A percentile compares a stretch with the other conserved stretches of the same genome.
These are phyloP conservation scores for Dyspetes luteomarginatus DNA, from an alignment of 2,888 invertebrate species.

Conservation along the genomic window DNA sequence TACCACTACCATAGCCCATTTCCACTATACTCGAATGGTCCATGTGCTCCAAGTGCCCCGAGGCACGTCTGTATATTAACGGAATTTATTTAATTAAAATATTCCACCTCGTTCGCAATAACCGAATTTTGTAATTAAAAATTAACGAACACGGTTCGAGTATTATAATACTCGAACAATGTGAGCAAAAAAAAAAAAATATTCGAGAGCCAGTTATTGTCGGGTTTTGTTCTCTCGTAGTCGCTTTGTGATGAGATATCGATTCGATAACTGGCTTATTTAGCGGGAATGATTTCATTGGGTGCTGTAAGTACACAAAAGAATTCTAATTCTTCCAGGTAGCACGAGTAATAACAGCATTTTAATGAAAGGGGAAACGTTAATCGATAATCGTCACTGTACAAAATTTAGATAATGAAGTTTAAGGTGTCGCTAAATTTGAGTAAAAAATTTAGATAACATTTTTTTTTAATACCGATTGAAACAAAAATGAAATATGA, in stretches of 20 bases:
- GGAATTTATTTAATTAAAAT: constrained; percentile 49
- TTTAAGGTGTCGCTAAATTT: no score
- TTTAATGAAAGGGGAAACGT: no score
- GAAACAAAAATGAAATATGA: not conserved
- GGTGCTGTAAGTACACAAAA: not conserved
- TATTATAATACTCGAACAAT: not conserved
- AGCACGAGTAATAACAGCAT: no score
- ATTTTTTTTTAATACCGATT: no score
- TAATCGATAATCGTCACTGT: no score
- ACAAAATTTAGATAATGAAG: no score
- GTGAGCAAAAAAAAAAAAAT: not conserved
- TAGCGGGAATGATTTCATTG: not conserved
- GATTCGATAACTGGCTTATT: not conserved
- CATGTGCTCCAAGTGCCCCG: constrained; percentile 17
- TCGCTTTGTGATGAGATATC: no score
- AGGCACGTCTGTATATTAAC: not conserved
- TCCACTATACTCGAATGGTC: constrained; percentile 17
- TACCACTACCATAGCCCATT: not conserved
- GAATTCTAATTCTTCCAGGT: no score
- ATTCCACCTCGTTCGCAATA: not conserved
- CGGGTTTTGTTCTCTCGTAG: not conserved
- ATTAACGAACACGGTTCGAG: constrained; percentile 2
- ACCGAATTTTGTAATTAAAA: not conserved
- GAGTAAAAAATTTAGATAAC: no score
- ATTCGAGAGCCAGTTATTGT: not conserved